Evolutionary conservation across 2,888 invertebrate genomes (phyloP), one percentile per base, ranked within the genome.

Genomic region (Sphinx pinastri): DNA sequence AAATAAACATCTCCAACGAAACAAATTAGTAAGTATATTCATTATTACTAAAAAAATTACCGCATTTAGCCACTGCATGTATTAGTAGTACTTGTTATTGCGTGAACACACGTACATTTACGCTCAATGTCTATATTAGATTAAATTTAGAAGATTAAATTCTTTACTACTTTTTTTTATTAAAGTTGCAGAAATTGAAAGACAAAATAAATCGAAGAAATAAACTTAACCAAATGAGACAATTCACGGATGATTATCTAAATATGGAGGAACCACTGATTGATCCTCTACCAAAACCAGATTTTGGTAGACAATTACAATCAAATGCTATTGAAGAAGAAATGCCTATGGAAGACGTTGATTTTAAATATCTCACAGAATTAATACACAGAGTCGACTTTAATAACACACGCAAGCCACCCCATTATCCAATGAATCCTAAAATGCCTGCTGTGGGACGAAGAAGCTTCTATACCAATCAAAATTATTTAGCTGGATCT

Each of bases 351-450:
- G 71, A 81, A 38, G 86, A 88, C 59, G 88, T 90, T 8, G 86
- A 90, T 74, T 92, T 93, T 70, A 92, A 89, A 77, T 93, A 93
- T 75, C 79, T 93, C 71, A 83, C 91, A 47, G 85, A 93, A 73
- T 81, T 92, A 57, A 93, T 93, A 72, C 93, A 93, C 69, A 86
- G 80, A 80, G 78, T 81, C 13, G 81, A 89, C 72, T 71, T 81
- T n/a, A 87, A 84, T 71, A 80, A 83, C 54, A 79, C 79, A 10
- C 76, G 72, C 54, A 60, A 47, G 38, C 63, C 68, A 49, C 49
- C 55, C 13, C n/a, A 66, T 71, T 54, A 19, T 55, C 54, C 54
- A n/a, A 54, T 54, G 14, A 54, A 31, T 68, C 66, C 69, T 10
- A 16, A 59, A 6, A 38, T 63, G n/a, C 70, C 76, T 52, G 68